These are phyloP conservation scores for Laticauda colubrina DNA, from an alignment of 2,113 vertebrate genomes.

Conservation along the genomic window DNA sequence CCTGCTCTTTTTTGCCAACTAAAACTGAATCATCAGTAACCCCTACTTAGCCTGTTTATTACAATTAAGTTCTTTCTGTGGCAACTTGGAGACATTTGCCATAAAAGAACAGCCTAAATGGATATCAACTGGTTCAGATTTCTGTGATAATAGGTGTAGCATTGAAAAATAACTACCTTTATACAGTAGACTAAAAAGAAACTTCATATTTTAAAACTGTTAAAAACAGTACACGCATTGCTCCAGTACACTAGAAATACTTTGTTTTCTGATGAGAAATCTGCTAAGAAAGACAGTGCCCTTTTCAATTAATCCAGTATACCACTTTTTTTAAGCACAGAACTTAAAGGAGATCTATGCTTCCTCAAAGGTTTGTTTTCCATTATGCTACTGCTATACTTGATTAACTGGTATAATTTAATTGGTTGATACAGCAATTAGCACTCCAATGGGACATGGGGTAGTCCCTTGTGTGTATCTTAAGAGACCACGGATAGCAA, in stretches of 20 bases:
- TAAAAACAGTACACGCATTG: background rate
- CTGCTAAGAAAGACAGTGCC: background rate
- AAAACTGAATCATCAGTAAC: conserved; percentile 15
- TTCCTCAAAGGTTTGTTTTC: background rate
- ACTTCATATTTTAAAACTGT: background rate
- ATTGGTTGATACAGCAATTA: background rate
- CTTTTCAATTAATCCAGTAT: background rate
- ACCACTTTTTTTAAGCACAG: background rate
- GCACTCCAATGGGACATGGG: background rate
- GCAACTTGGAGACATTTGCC: background rate
- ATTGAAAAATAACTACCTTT: background rate
- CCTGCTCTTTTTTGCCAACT: background rate
- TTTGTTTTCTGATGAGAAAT: background rate
- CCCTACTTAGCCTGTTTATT: background rate
- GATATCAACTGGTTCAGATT: background rate
- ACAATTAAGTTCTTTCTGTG: background rate
- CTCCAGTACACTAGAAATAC: background rate
- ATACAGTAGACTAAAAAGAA: background rate
- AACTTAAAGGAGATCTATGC: background rate
- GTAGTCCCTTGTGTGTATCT: background rate
- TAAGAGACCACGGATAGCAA: background rate
- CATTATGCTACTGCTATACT: background rate
- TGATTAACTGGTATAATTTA: background rate
- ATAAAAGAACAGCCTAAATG: background rate
- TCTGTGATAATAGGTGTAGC: background rate